phyloP scores from a whole-genome alignment of 2,888 invertebrate species.

The Athetis lepigone region DNA sequence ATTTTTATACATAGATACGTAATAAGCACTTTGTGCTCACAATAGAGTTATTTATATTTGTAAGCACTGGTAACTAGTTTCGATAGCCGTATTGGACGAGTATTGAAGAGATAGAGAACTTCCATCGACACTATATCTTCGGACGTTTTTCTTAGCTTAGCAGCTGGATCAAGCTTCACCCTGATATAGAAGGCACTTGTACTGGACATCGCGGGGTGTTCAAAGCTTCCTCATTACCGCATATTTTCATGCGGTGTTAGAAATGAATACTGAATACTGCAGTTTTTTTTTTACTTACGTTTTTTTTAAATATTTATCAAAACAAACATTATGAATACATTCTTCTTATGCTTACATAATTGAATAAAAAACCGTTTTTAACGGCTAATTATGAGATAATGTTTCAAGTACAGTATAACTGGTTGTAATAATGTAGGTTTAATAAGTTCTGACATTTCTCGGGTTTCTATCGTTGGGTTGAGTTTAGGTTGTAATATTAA shows the following conservation, averaged over 20 bases:
- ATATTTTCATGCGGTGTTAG: neutral
- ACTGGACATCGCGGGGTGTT: neutral
- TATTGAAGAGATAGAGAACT: conserved; percentile 10
- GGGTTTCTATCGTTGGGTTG: conserved; percentile 19
- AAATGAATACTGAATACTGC: no score
- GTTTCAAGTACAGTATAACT: conserved; percentile 4
- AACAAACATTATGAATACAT: neutral
- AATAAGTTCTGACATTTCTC: conserved; percentile 34
- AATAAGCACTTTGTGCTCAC: conserved; percentile 28
- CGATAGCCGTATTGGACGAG: neutral
- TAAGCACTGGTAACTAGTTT: conserved; percentile 32
- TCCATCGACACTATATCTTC: neutral
- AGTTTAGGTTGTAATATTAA: conserved; percentile 29
- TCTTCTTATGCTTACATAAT: neutral
- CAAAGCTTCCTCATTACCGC: neutral
- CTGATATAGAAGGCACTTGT: neutral
- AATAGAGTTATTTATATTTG: conserved; percentile 6
- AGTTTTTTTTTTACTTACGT: neutral
- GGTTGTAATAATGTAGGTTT: conserved; percentile 34
- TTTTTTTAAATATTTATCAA: neutral
- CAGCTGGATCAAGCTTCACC: neutral
- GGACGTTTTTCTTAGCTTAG: neutral
- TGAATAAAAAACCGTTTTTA: conserved; percentile 6
- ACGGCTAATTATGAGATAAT: conserved; percentile 21
- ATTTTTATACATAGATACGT: conserved; percentile 4